These are phyloP conservation scores for Mohoua ochrocephala DNA, from an alignment of 2,113 vertebrate genomes.

Conservation along the genomic window DNA sequence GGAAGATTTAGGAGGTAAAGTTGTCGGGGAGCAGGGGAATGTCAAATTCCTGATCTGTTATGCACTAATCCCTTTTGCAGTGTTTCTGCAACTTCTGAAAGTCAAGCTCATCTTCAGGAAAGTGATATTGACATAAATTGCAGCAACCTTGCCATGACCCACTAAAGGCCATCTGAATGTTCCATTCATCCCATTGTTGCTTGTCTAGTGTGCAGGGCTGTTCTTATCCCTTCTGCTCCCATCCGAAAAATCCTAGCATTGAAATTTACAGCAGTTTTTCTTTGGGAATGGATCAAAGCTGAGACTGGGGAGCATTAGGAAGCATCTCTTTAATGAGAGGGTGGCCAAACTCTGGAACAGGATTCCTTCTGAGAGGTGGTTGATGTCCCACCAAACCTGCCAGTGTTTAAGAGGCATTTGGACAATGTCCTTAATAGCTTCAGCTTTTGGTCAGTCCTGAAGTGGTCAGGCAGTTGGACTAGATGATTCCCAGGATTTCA, in stretches of 20 bases:
- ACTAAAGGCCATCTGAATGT: neutral
- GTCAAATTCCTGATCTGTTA: neutral
- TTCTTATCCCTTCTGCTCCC: neutral
- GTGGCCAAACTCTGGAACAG: neutral
- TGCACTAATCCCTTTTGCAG: neutral
- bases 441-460: neutral
- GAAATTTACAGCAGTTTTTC: neutral
- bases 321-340: neutral
- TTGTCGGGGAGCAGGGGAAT: fast-evolving
- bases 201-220: neutral
- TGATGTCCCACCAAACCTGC: neutral
- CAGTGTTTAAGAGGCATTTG: neutral
- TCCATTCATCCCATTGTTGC: neutral
- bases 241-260: neutral
- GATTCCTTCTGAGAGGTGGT: neutral
- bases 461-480: neutral
- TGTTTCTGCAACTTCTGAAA: neutral
- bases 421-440: neutral
- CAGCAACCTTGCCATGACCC: neutral
- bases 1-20: neutral
- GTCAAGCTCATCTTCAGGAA: neutral
- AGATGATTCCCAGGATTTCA: neutral
- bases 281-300: neutral
- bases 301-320: neutral
- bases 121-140: neutral